Base-by-base conservation (phyloP, 2,888 invertebrate species). In the Scaptodrosophila latifasciaeformis region DNA sequence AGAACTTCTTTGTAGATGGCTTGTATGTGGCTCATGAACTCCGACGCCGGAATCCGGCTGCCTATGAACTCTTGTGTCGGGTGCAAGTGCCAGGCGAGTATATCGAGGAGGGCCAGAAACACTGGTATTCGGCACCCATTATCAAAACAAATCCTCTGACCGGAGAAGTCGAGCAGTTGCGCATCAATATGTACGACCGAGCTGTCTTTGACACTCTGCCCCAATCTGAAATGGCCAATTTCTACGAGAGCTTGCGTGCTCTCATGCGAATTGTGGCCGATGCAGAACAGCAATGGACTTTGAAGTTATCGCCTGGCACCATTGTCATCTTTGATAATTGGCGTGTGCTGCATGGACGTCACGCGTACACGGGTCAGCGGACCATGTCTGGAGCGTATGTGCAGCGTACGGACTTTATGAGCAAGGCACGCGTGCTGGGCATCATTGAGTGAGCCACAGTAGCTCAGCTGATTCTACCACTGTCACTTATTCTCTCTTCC, bases 251-350 rank as follows among this genome's bases (percentile, higher is more conserved):
- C 30, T 84, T 91, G 43, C 87, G 88, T 21, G 85, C 84, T 55
- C 86, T 90, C 43, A 86, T 89, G 10, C 85, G 86, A n/a, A 87
- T 89, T 62, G 88, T 91, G 17, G 86, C 88, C 43, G 83, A 87
- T 7, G 79, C 86, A 0, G 81, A 84, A 1, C 88, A 88, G 62
- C 89, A 89, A 68, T 90, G 90, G 89, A 86, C 86, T 66, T 86
- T 92, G 19, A 90, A 90, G 85, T 82, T 92, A 5, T 78, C 81
- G 34, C 93, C 94, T 51, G 94, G 94, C 17, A 89, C 88, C 10
- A 90, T 94, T 7, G 86, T 93, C 61, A 89, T 92, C 46, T 89
- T 94, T 70, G 93, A 95, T 79, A 95, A 95, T 86, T 94, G 92
- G 89, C 88, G 95, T 49, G 88, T 93, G 1, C 85, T 93, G 1